Evolutionary conservation across 2,888 invertebrate genomes (phyloP).

Genomic region (Morpho helenor): DNA sequence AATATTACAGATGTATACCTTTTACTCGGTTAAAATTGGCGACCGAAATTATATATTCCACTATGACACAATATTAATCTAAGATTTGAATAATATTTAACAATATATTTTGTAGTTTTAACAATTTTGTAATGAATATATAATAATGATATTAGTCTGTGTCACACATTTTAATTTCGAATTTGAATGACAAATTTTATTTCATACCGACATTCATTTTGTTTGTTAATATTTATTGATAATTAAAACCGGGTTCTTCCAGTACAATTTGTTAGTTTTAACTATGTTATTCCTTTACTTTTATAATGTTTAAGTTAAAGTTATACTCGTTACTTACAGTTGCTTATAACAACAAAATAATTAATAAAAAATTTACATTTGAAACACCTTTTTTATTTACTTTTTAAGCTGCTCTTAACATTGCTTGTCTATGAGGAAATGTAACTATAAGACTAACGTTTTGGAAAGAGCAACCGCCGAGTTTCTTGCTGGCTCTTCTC

Average conservation of each 20-base stretch:
- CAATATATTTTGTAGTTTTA: constrained; percentile 9
- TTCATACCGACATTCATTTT: no score
- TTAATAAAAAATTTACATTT: constrained; percentile 40
- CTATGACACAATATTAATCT: not conserved
- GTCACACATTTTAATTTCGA: not conserved
- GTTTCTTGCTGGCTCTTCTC: no score
- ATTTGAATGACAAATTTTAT: no score
- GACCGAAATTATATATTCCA: not conserved
- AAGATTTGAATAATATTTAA: constrained; percentile 10
- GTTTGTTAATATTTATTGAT: constrained; percentile 14
- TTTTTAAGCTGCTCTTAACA: no score
- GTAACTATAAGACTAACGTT: no score
- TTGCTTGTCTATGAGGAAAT: no score
- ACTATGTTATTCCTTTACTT: constrained; percentile 20
- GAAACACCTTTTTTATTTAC: constrained; percentile 7
- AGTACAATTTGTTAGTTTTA: constrained; percentile 40
- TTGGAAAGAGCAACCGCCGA: no score
- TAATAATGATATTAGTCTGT: no score
- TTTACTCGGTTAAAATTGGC: not conserved
- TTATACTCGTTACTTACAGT: constrained; percentile 51
- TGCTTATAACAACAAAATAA: constrained; percentile 59
- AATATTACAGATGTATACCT: constrained; percentile 10
- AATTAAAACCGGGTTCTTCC: constrained; percentile 42
- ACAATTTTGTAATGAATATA: constrained; percentile 27
- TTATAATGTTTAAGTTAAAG: constrained; percentile 35